Base-by-base conservation (phyloP, 1,140 invertebrate species). In the Chrysomallon squamiferum region DNA sequence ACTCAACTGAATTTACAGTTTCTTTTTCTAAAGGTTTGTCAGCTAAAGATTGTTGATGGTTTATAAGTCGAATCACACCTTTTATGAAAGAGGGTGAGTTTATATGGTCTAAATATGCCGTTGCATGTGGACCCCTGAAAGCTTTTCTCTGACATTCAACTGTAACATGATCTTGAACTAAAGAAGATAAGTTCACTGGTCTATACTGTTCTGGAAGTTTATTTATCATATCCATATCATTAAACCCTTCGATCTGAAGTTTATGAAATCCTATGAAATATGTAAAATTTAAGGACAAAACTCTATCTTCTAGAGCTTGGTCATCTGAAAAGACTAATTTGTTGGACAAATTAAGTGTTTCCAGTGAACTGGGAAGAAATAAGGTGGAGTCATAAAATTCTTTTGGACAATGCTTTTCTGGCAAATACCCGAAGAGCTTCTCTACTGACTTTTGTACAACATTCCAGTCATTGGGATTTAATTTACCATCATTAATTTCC, bases 381-480 rank as follows among this genome's bases (percentile, higher is more conserved):
- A 81, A 57, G 2, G 15, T 52, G 20, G 62, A 25, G n/a, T 66
- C 45, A 2, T 3, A 20, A 20, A 62, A 29, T n/a, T 29, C 58
- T 2, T 45, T 65, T 30, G 18, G 43, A 35, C 29, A 25, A 15
- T 29, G 11, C 13, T 57, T 41, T 29, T 27, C 15, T 43, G 38
- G 20, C 0, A 41, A 43, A 1, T 56, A 41, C 4, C 20, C 29
- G 49, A 79, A 71, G 15, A 80, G 50, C 18, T 64, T 65, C 15
- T 65, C n/a, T 5, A 80, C 32, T 9, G 75, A 72, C 47, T 69
- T 73, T 45, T 66, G 57, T 3, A 67, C 72, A 41, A 63, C 50
- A 20, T 35, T 20, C 50, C 71, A 47, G 50, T 77, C 76, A 25
- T 73, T 72, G 22, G 73, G 68, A 52, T 73, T 65, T n/a, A 80